Conservation (phyloP, 2,797 vertebrate genomes). For the Kryptolebias ocellatus region DNA sequence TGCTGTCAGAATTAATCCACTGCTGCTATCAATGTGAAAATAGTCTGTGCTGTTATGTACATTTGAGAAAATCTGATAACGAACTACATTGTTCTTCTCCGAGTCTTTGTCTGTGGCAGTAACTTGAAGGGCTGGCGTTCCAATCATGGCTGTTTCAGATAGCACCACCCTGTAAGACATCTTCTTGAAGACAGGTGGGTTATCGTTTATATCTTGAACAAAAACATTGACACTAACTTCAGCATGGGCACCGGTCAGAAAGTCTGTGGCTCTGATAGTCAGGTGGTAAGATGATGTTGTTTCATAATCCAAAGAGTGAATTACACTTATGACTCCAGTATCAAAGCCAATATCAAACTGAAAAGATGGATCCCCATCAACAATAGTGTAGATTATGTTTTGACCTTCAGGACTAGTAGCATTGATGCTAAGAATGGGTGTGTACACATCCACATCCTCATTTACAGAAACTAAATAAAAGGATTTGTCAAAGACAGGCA, state of each 20-base stretch:
- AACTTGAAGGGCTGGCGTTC: conserved; percentile 93
- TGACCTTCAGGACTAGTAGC: conserved; percentile 97
- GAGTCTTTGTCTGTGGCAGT: conserved; percentile 91
- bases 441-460: conserved; percentile 90
- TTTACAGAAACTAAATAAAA: conserved; percentile 92
- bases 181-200: conserved; percentile 90
- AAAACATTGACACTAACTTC: conserved; percentile 92
- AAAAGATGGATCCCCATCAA: conserved; percentile 90
- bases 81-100: conserved; percentile 88
- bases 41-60: conserved; percentile 93
- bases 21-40: conserved; percentile 96
- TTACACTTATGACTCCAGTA: conserved; percentile 92
- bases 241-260: conserved; percentile 91
- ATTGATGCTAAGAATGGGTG: conserved; percentile 92
- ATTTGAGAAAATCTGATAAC: conserved; percentile 94
- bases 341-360: conserved; percentile 97
- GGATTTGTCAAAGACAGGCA: conserved; percentile 96
- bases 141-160: conserved; percentile 94
- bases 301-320: conserved; percentile 92
- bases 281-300: conserved; percentile 85
- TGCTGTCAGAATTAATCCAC: conserved; percentile 94
- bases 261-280: conserved; percentile 92
- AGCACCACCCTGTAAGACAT: conserved; percentile 87
- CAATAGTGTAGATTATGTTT: conserved; percentile 95
- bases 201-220: conserved; percentile 93